Evolutionary conservation across 2,797 vertebrate genomes (phyloP).

Genomic region (Erethizon dorsatum): DNA sequence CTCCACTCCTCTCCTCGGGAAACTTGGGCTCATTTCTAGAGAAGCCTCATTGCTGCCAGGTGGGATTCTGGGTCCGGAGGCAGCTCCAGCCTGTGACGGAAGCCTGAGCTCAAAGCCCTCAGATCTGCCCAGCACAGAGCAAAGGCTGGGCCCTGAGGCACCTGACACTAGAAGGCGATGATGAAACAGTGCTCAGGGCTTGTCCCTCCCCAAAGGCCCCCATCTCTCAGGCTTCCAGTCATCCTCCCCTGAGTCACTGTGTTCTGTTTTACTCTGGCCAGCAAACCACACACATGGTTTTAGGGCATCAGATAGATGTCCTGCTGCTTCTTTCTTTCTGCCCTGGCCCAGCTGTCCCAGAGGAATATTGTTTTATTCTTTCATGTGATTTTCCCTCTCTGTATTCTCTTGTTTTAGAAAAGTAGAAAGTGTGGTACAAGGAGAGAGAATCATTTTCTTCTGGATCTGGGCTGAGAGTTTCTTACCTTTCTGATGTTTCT

Average conservation of each 20-base stretch:
- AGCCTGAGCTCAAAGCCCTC: not conserved
- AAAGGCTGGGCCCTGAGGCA: not conserved
- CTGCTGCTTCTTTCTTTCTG: accelerated
- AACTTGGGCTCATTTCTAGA: not conserved
- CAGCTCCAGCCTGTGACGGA: not conserved
- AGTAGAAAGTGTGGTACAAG: not conserved
- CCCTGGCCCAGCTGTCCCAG: not conserved
- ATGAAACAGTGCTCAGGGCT: not conserved
- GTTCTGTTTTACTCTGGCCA: not conserved
- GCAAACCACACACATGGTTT: too few relatives aligned
- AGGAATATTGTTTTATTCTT: not conserved
- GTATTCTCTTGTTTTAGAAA: not conserved
- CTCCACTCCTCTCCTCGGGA: not conserved
- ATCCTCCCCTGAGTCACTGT: not conserved
- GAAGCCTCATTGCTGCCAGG: not conserved
- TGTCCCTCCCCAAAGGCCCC: not conserved
- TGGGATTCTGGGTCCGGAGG: not conserved
- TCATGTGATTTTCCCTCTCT: not conserved
- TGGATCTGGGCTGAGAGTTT: not conserved
- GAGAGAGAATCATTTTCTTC: not conserved
- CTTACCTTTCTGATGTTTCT: not conserved
- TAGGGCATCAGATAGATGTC: not conserved
- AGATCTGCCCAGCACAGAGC: not conserved
- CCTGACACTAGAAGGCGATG: not conserved
- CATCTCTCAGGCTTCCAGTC: not conserved